Percentiles rank a stretch among this genome's conserved stretches.
Evolutionary conservation across 1,140 invertebrate genomes (phyloP).

Genomic region (Camponotus floridanus): DNA sequence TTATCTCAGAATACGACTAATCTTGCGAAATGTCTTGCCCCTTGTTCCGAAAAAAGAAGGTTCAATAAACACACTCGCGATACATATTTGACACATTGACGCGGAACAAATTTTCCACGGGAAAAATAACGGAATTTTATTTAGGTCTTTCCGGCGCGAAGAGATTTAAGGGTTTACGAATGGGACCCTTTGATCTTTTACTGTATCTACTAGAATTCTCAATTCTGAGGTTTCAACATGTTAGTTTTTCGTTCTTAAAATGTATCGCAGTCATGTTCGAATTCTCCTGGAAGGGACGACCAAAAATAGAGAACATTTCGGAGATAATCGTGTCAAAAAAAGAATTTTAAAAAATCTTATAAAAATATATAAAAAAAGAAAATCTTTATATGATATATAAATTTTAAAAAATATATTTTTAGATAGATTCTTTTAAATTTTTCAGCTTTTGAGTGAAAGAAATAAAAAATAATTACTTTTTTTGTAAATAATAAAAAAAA

Average conservation of each 20-base stretch:
- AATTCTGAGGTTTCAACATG: neutral
- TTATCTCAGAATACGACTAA: neutral
- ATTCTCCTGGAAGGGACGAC: neutral
- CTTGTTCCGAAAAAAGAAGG: conserved; percentile 2
- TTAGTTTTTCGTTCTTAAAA: conserved; percentile 35
- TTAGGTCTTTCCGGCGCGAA: conserved; percentile 22
- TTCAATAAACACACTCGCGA: conserved; percentile 20
- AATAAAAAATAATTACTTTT: neutral
- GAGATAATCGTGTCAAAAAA: neutral
- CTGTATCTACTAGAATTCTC: neutral
- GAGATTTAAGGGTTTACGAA: conserved; percentile 21
- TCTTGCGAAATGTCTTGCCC: conserved; percentile 12
- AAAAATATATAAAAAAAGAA: too few relatives aligned
- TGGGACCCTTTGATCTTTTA: conserved; percentile 34
- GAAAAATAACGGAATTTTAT: conserved; percentile 39
- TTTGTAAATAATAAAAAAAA: neutral
- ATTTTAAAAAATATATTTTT: too few relatives aligned
- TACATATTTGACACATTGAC: conserved; percentile 30
- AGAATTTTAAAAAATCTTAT: neutral
- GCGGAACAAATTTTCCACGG: conserved; percentile 17
- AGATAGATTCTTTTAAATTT: too few relatives aligned
- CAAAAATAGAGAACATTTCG: conserved; percentile 10
- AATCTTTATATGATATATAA: too few relatives aligned
- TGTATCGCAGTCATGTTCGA: conserved; percentile 16
- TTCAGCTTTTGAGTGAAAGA: too few relatives aligned